These are phyloP conservation scores for Taeniopygia guttata DNA, from an alignment of 2,797 vertebrate genomes.

Conservation along the genomic window DNA sequence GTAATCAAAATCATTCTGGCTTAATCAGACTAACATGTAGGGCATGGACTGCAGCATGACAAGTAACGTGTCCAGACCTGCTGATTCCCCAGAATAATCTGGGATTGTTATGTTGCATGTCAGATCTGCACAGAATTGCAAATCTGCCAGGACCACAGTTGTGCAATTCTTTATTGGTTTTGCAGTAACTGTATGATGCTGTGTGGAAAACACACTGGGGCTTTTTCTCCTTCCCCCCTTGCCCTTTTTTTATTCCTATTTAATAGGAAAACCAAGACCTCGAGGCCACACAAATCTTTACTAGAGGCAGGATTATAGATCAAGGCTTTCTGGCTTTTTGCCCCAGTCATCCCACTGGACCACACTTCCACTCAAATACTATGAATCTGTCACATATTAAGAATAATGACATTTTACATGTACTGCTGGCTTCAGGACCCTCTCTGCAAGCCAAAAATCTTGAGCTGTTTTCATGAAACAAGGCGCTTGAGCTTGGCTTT, in stretches of 20 bases:
- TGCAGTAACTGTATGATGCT: neutral
- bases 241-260: neutral
- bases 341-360: neutral
- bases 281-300: neutral
- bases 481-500: neutral
- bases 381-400: constrained; percentile 9
- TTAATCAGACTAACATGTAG: neutral
- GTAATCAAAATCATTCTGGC: neutral
- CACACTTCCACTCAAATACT: neutral
- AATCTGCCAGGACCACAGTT: neutral
- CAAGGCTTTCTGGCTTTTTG: constrained; percentile 25
- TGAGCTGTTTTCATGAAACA: neutral
- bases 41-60: neutral
- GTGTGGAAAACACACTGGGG: neutral
- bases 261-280: neutral
- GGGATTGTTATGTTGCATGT: neutral
- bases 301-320: neutral
- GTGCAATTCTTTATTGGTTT: neutral
- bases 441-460: constrained; percentile 7
- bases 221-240: neutral
- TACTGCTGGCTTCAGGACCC: neutral
- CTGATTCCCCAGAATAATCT: neutral
- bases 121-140: neutral
- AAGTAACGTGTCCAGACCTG: neutral
- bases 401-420: neutral